Base-by-base conservation (phyloP, 2,888 invertebrate genomes). In the Sericinus montela region DNA sequence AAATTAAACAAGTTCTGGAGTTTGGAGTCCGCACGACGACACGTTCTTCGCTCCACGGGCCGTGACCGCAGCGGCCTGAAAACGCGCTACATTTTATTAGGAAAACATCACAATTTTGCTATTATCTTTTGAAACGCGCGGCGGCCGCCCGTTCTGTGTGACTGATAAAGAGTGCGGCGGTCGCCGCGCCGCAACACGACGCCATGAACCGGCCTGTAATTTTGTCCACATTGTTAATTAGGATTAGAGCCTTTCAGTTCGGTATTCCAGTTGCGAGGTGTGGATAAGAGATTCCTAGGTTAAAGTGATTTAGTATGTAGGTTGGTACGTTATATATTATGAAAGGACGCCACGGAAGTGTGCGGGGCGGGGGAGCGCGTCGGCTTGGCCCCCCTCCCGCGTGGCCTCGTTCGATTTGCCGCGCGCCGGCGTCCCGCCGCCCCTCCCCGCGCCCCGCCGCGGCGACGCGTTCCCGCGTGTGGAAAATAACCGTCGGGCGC, bases 81-180 rank as follows among this genome's bases (percentile, higher is more conserved):
- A 11, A 5, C 11, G 11, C 61, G 60, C 65, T 19, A 34, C 44
- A 36, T 50, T 65, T 68, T 67, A 66, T 60, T 74, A 80, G 86
- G 84, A 83, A 86, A 87, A 81, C 77, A 85, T 88, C 87, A 86
- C 87, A 88, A 87, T 84, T 87, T 87, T 79, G 71, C 86, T 86
- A 85, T 84, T 83, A 80, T 81, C 79, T 75, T 68, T 72, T 70
- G 70, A 69, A 70, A 69, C 73, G 75, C 68, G 67, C 77, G 69
- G 67, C 75, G 67, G 56, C 69, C 69, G 70, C 68, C 62, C 69
- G 77, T 72, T 74, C 75, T 74, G 67, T 54, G 62, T 65, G 75
- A 79, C 80, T 77, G 85, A 84, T 85, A 85, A 80, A 81, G 78
- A 77, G n/a, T n/a, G 75, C 75, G 78, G 69, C 80, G 72, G 76